These are phyloP conservation scores for Plecturocebus donacophilus DNA, from an alignment of 2,113 vertebrate genomes.

Conservation along the genomic window DNA sequence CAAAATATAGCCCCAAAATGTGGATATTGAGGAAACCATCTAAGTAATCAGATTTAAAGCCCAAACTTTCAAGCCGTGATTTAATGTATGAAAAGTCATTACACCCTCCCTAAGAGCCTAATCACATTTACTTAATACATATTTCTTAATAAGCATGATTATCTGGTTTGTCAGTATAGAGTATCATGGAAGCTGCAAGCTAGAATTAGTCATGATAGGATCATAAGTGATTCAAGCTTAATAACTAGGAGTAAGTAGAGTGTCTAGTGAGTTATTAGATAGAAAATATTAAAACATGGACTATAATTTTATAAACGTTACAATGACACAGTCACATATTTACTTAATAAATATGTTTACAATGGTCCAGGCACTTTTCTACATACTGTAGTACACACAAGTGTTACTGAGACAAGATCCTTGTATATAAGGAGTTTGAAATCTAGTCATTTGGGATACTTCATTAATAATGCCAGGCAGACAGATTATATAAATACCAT, in stretches of 20 bases:
- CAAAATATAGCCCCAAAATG: constrained; percentile 24
- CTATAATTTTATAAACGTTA: neutral
- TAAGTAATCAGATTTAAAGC: constrained; percentile 38
- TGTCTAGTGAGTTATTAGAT: neutral
- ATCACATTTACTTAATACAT: constrained; percentile 63
- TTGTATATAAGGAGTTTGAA: constrained; percentile 33
- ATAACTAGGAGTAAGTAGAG: constrained; percentile 34
- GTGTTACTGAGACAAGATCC: neutral
- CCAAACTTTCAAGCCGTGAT: neutral
- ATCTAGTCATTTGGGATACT: neutral
- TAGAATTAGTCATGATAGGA: constrained; percentile 37
- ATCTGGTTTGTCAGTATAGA: constrained; percentile 53
- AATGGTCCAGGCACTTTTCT: neutral
- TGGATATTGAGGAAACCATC: constrained; percentile 18
- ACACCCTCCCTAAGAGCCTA: constrained; percentile 8
- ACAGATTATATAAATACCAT: neutral
- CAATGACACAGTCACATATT: neutral
- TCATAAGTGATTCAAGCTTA: constrained; percentile 3
- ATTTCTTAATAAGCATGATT: constrained; percentile 64
- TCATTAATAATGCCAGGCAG: constrained; percentile 51
- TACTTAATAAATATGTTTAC: constrained; percentile 11
- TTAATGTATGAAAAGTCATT: constrained; percentile 49
- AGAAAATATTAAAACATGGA: constrained; percentile 21
- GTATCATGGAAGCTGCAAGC: constrained; percentile 25
- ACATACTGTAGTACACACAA: neutral